Evolutionary conservation across 2,113 vertebrate genomes (phyloP).

Genomic region (Elephantulus edwardii): DNA sequence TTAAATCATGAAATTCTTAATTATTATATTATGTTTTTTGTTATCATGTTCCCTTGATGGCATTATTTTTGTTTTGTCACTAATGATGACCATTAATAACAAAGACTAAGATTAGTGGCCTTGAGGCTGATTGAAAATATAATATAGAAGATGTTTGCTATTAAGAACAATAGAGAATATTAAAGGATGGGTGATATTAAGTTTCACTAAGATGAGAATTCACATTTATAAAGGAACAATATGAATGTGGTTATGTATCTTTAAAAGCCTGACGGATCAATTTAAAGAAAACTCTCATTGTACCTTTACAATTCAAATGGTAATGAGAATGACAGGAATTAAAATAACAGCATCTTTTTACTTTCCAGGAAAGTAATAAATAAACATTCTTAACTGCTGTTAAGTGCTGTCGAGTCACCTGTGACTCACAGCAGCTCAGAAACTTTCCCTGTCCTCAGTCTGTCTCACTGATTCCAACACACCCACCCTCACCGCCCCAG

Average conservation of each 20-base stretch:
- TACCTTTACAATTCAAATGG: neutral
- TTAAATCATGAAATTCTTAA: neutral
- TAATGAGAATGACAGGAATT: neutral
- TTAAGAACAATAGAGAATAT: neutral
- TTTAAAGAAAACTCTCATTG: conserved; percentile 18
- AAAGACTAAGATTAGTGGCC: neutral
- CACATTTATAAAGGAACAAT: neutral
- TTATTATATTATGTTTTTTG: neutral
- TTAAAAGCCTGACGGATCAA: conserved; percentile 11
- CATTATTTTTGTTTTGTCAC: neutral
- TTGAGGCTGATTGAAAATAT: neutral
- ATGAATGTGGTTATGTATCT: neutral
- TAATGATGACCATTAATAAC: neutral
- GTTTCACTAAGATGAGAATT: neutral
- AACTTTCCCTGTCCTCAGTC: too few species aligned
- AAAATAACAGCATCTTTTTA: neutral
- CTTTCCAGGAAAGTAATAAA: neutral
- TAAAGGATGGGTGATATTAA: neutral
- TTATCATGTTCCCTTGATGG: neutral
- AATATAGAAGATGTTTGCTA: neutral
- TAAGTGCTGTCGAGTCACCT: too few species aligned
- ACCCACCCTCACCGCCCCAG: too few species aligned
- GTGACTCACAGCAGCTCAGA: too few species aligned
- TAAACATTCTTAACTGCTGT: too few species aligned
- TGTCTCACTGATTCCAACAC: too few species aligned